phyloP scores from a whole-genome alignment of 2,797 vertebrate species.

The Fistularia commersonii region DNA sequence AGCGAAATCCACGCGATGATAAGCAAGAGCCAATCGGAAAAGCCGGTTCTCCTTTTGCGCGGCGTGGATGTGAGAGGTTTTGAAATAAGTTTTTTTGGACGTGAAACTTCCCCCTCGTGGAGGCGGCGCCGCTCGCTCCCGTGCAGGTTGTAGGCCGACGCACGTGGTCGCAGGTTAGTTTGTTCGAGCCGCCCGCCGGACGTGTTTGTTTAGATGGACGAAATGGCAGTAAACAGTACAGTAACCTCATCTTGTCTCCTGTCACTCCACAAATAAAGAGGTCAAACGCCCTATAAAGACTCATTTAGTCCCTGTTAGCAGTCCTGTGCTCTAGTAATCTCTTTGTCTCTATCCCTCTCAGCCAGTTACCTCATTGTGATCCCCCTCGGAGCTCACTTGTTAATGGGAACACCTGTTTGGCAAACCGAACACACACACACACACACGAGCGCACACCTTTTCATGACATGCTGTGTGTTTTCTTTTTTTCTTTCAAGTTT shows the following conservation, averaged over 20 bases:
- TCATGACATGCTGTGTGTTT: too few relatives aligned
- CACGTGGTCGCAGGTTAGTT: conserved; percentile 71
- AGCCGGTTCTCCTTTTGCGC: too few relatives aligned
- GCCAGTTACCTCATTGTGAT: conserved; percentile 30
- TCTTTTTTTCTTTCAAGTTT: too few relatives aligned
- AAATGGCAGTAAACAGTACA: conserved; percentile 11
- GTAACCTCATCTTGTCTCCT: conserved; percentile 8
- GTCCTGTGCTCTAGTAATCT: conserved; percentile 38
- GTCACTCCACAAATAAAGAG: conserved; percentile 20
- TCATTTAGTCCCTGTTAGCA: conserved; percentile 30
- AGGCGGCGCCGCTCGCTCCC: conserved; percentile 57
- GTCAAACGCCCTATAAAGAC: conserved; percentile 27
- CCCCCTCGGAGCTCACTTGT: conserved; percentile 56
- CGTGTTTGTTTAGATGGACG: conserved; percentile 20
- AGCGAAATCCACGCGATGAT: too few relatives aligned
- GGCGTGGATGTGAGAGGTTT: too few relatives aligned
- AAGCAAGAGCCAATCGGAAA: too few relatives aligned
- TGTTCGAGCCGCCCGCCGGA: conserved; percentile 38
- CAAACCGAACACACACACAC: too few relatives aligned
- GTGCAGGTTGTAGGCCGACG: conserved; percentile 65
- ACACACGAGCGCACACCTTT: too few relatives aligned
- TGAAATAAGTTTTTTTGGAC: conserved; percentile 19
- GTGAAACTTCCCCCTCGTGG: conserved; percentile 41
- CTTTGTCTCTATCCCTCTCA: conserved; percentile 26
- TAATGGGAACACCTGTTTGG: conserved; percentile 57